Evolutionary conservation across 1,140 invertebrate species (phyloP), one percentile per base, ranked within the genome.

Genomic region (Drosophila cardini): DNA sequence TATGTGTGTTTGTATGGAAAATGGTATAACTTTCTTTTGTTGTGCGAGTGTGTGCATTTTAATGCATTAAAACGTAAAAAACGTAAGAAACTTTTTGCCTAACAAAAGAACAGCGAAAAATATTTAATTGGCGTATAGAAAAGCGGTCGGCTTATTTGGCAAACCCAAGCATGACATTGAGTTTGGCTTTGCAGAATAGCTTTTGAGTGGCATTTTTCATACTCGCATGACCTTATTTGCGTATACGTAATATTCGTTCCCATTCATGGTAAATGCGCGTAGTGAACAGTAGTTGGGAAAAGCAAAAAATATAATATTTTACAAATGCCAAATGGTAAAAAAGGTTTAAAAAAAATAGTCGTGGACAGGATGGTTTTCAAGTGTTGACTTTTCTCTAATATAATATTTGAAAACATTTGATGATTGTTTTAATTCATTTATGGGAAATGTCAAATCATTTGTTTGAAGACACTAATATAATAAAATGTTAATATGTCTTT

Each of bases 21-120:
- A 75, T 75, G 75, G 75, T 74, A 75, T 62, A 79, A 72, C 32
- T 71, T 58, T 72, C 63, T 45, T 4, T 34, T 15, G 45, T n/a
- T 79, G 46, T 48, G 38, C n/a, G n/a, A n/a, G n/a, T n/a, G n/a
- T n/a, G n/a, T 80, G 77, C 65, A 78, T 80, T 80, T 80, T 76
- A 55, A 80, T 81, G 68, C 68, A 73, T 61, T 68, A n/a, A n/a
- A n/a, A n/a, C 57, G 43, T 15, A 30, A 52, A 36, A 55, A 80
- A 75, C 68, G 69, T 68, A 56, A 13, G 13, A 32, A 42, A 56
- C n/a, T 76, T 81, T 75, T 81, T 56, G 69, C 63, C 81, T 63
- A 76, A 81, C 78, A 81, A 81, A 68, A 81, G 56, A 81, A 81
- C 34, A 81, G 78, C 68, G 78, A 76, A 73, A 81, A 81, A 76